phyloP scores from a whole-genome alignment of 1,140 invertebrate genomes.

The Cryptotermes secundus region DNA sequence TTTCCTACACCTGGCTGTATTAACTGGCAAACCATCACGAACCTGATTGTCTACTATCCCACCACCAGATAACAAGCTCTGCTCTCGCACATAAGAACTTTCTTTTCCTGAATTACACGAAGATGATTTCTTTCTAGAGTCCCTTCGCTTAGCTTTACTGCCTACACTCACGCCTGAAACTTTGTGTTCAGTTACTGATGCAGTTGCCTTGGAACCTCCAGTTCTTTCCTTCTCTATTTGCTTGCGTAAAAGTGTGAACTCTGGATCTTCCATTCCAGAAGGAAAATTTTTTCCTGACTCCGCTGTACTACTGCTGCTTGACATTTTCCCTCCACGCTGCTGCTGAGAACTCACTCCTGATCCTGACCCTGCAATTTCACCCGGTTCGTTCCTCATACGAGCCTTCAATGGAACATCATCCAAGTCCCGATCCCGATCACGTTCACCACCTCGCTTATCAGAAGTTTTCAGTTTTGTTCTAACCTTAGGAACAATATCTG shows the following conservation, averaged over 20 bases:
- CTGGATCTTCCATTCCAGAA: not conserved
- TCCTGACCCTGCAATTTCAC: not conserved
- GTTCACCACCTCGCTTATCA: conserved; percentile 25
- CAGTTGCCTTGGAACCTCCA: not conserved
- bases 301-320: conserved; percentile 4
- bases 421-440: conserved; percentile 34
- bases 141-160: conserved; percentile 29
- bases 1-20: not conserved
- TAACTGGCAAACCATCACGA: not conserved
- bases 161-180: not conserved
- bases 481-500: conserved; percentile 32
- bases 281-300: conserved; percentile 17
- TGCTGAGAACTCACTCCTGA: not conserved
- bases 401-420: conserved; percentile 37
- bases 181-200: not conserved
- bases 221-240: not conserved
- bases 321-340: not conserved
- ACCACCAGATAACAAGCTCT: conserved; percentile 35
- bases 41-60: conserved; percentile 29
- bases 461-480: conserved; percentile 36
- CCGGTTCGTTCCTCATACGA: conserved; percentile 26
- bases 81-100: conserved; percentile 29
- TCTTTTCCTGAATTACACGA: not conserved
- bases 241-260: conserved; percentile 12
- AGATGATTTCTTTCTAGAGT: conserved; percentile 30